phyloP scores from a whole-genome alignment of 2,888 invertebrate species.

The Plusia festucae region DNA sequence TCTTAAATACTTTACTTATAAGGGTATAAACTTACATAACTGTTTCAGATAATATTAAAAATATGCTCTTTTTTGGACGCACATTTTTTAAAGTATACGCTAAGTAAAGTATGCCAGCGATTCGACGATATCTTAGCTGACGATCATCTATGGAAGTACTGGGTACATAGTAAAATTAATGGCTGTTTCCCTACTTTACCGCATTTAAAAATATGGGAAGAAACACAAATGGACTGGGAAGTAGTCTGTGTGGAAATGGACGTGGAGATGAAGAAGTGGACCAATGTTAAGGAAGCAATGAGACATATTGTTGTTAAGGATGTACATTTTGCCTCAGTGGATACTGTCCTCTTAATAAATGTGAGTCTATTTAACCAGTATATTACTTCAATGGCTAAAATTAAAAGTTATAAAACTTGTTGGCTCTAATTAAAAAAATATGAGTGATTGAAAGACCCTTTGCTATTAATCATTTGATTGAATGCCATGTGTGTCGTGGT shows the following conservation, averaged over 20 bases:
- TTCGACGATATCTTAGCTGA: slow-evolving; percentile 89
- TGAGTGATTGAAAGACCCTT: no score
- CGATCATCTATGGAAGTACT: slow-evolving; percentile 88
- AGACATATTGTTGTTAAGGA: slow-evolving; percentile 85
- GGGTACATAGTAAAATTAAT: slow-evolving; percentile 81
- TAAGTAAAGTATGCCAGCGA: slow-evolving; percentile 88
- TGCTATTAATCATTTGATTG: no score
- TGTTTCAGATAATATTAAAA: slow-evolving; percentile 90
- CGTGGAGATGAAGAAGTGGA: slow-evolving; percentile 89
- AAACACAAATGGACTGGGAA: slow-evolving; percentile 87
- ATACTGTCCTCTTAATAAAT: slow-evolving; percentile 88
- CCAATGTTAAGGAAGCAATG: slow-evolving; percentile 79
- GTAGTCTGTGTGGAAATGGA: slow-evolving; percentile 90
- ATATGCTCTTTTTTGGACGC: slow-evolving; percentile 90
- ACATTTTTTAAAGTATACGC: slow-evolving; percentile 84
- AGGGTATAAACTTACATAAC: no score
- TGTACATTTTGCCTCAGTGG: slow-evolving; percentile 90
- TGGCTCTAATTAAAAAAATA: no score
- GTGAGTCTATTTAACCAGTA: slow-evolving; percentile 75
- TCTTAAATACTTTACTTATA: no score
- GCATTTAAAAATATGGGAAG: slow-evolving; percentile 75
- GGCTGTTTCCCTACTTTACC: slow-evolving; percentile 80
- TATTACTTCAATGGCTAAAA: no score
- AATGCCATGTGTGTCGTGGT: no score
- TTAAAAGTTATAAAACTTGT: no score